These are phyloP conservation scores for Pseudochirops corinnae DNA, from an alignment of 2,797 vertebrate species.

Conservation along the genomic window DNA sequence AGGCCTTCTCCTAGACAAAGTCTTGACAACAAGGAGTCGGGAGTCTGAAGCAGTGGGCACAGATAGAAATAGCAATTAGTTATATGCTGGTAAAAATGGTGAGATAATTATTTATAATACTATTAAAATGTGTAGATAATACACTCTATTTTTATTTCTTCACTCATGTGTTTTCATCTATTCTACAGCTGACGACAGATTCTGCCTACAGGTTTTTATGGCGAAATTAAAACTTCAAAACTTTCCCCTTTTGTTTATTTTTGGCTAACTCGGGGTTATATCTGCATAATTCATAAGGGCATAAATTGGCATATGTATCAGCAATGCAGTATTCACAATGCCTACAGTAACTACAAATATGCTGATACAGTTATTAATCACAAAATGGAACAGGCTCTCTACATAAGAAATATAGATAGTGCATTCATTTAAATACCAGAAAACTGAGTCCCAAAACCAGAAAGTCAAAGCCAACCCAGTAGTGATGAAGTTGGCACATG, in stretches of 20 bases:
- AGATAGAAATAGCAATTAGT: not conserved
- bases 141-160: conserved; percentile 11
- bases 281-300: not conserved
- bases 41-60: not conserved
- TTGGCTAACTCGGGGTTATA: not conserved
- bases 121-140: not conserved
- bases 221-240: not conserved
- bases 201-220: not conserved
- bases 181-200: not conserved
- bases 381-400: too few species aligned
- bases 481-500: too few species aligned
- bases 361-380: too few species aligned
- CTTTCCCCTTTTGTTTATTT: not conserved
- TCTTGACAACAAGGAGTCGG: not conserved
- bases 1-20: not conserved
- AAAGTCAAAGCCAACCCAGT: too few species aligned
- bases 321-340: too few species aligned
- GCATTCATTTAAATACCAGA: too few species aligned
- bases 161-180: not conserved
- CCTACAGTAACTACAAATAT: too few species aligned
- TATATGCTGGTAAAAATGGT: not conserved
- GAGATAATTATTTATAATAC: not conserved
- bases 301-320: not conserved
- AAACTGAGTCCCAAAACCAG: too few species aligned
- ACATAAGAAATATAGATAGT: too few species aligned